A percentile compares a stretch with the other conserved stretches of the same genome.
Conservation (phyloP, 2,113 vertebrate species). For the Noctilio leporinus region DNA sequence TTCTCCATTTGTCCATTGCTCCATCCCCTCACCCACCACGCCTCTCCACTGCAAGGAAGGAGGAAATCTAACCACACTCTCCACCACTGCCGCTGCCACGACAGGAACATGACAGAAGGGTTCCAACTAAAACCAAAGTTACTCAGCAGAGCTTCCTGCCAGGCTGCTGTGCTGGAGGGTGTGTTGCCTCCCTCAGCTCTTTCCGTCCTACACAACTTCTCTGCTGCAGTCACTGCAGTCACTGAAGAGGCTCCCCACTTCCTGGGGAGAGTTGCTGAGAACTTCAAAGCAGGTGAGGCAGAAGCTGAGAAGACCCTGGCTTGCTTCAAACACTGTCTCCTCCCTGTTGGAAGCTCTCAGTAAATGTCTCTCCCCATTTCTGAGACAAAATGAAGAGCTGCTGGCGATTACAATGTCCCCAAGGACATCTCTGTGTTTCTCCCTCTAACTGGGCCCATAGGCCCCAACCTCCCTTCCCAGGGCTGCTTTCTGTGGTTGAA, state of each 20-base stretch:
- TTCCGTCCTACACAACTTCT: background rate
- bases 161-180: background rate
- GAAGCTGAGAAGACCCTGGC: background rate
- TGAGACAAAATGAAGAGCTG: background rate
- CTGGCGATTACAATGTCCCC: background rate
- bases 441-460: background rate
- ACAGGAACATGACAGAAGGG: background rate
- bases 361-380: background rate
- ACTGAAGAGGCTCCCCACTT: background rate
- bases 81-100: background rate
- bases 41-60: background rate
- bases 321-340: background rate
- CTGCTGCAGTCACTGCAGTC: background rate
- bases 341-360: background rate
- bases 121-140: conserved; percentile 39
- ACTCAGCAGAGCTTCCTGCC: conserved; percentile 50
- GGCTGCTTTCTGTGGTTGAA: background rate
- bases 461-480: too few relatives aligned
- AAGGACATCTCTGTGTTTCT: background rate
- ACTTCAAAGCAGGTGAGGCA: background rate
- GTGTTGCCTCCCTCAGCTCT: background rate
- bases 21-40: rapidly evolving
- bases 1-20: background rate
- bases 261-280: background rate
- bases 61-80: background rate